These are phyloP conservation scores for Vanessa cardui DNA, from an alignment of 2,888 invertebrate genomes.

Conservation along the genomic window DNA sequence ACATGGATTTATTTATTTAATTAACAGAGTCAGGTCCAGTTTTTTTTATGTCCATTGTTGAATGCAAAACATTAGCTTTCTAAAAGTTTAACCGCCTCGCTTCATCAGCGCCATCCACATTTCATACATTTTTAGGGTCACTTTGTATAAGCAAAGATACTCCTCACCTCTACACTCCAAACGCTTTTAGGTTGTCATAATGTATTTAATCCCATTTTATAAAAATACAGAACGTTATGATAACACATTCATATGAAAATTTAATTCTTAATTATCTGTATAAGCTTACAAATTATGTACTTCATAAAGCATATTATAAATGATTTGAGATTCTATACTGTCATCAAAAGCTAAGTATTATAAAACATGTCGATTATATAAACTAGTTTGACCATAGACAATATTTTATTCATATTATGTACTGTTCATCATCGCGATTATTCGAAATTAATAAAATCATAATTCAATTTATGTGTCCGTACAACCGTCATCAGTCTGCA, in stretches of 20 bases:
- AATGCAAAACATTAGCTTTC: too few species aligned
- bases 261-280: conserved; percentile 12
- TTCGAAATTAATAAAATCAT: not conserved
- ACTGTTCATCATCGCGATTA: not conserved
- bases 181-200: not conserved
- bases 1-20: too few species aligned
- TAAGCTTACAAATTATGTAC: conserved; percentile 21
- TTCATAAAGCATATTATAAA: conserved; percentile 18
- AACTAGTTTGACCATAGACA: conserved; percentile 12
- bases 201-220: not conserved
- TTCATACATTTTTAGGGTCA: too few species aligned
- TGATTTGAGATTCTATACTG: conserved; percentile 25
- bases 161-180: too few species aligned
- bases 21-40: too few species aligned
- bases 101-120: too few species aligned
- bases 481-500: not conserved
- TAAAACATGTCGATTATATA: conserved; percentile 19
- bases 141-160: too few species aligned
- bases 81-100: too few species aligned
- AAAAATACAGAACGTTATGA: conserved; percentile 10
- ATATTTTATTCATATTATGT: not conserved
- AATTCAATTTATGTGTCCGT: not conserved
- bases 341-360: conserved; percentile 9
- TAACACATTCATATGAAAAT: conserved; percentile 11
- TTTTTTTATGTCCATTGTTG: too few species aligned